phyloP scores from a whole-genome alignment of 2,888 invertebrate species.

The Drosophila bunnanda region DNA sequence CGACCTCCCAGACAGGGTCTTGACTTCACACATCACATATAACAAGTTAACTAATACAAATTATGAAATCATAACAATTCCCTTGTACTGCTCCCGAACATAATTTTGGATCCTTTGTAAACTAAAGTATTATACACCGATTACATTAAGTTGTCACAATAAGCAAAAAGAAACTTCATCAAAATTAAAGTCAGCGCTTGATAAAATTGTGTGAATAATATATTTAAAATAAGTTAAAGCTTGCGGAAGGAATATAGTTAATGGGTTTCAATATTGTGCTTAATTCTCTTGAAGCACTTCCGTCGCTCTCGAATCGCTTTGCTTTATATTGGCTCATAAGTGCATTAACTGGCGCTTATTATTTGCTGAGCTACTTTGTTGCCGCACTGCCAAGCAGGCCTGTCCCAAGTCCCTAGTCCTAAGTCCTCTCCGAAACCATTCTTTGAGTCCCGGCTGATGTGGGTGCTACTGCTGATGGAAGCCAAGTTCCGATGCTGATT shows the following conservation, averaged over 20 bases:
- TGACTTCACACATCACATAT: too few relatives aligned
- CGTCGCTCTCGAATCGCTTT: background rate
- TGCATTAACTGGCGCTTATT: slow-evolving; percentile 48
- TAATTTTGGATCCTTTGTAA: too few relatives aligned
- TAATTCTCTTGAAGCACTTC: background rate
- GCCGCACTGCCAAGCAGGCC: slow-evolving; percentile 41
- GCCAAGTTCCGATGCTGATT: slow-evolving; percentile 62
- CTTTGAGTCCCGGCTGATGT: slow-evolving; percentile 10
- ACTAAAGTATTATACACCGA: too few relatives aligned
- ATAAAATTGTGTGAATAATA: too few relatives aligned
- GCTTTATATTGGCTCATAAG: slow-evolving; percentile 18
- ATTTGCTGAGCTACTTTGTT: slow-evolving; percentile 48
- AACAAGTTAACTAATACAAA: too few relatives aligned
- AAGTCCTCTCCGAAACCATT: slow-evolving; percentile 32
- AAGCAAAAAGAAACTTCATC: too few relatives aligned
- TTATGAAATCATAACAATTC: too few relatives aligned
- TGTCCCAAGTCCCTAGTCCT: slow-evolving; percentile 17
- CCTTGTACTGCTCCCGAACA: too few relatives aligned
- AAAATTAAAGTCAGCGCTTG: too few relatives aligned
- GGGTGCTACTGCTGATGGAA: slow-evolving; percentile 8
- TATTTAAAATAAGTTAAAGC: too few relatives aligned
- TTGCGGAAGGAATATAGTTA: background rate
- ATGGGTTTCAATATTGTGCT: background rate
- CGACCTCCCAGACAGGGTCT: too few relatives aligned
- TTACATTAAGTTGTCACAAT: too few relatives aligned